Conservation (phyloP, 23 tunicate species). For the Diplosoma virens region DNA sequence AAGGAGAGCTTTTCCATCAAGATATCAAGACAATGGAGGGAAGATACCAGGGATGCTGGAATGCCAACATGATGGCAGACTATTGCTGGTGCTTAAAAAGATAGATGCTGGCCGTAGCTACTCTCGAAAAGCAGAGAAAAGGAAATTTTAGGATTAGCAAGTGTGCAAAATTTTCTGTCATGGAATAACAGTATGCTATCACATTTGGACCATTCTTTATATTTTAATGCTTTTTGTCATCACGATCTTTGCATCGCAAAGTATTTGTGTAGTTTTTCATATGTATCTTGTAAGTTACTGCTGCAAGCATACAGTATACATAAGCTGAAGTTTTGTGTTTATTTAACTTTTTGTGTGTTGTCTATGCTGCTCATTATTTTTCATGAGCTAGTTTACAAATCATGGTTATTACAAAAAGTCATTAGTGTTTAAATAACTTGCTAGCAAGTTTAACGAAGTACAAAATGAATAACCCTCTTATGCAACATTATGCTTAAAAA, state of each 20-base stretch:
- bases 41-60: slow-evolving; percentile 11
- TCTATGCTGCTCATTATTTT: neutral
- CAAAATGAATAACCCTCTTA: neutral
- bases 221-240: neutral
- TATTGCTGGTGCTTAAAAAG: slow-evolving; percentile 9
- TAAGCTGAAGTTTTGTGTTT: slow-evolving; percentile 6
- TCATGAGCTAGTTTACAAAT: neutral
- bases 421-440: neutral
- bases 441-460: slow-evolving; percentile 6
- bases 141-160: slow-evolving; percentile 18
- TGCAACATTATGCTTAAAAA: no score
- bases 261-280: neutral
- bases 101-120: slow-evolving; percentile 9
- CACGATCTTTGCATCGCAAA: neutral
- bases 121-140: slow-evolving; percentile 19
- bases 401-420: slow-evolving; percentile 1
- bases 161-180: slow-evolving; percentile 10
- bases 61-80: slow-evolving; percentile 38
- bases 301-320: neutral
- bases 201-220: neutral
- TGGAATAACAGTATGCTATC: neutral
- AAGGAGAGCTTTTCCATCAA: slow-evolving; percentile 28
- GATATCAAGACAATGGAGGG: neutral
- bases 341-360: neutral
- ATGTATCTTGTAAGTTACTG: slow-evolving; percentile 5